Evolutionary conservation across 2,888 invertebrate species (phyloP), one percentile per base, ranked within the genome.

Genomic region (Trissoscelio sp.): DNA sequence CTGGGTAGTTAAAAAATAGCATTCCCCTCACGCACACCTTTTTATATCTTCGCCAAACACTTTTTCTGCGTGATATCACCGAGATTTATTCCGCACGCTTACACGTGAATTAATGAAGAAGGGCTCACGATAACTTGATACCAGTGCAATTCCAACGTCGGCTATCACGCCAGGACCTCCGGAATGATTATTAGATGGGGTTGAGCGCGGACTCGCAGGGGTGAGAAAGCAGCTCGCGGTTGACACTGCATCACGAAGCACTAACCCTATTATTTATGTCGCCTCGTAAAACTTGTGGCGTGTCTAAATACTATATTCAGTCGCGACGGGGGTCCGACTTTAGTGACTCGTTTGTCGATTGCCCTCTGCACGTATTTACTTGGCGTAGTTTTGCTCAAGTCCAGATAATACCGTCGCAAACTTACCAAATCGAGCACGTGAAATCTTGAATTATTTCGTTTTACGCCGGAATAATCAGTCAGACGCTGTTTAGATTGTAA

Each of bases 241-340:
- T 89, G 89, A 89, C 89, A 88, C 83, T 87, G 88, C 88, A 89
- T 89, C 90, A 89, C 89, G 89, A 88, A 89, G 86, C 85, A 88
- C 88, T 88, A 89, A 88, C 88, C 87, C 86, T 86, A 85, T 90
- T 89, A 90, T 90, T 90, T 90, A 90, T 89, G 87, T 83, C 85
- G 86, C 86, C 87, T 88, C 90, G 88, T 90, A 89, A 90, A 90
- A 90, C 89, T 89, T 90, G 88, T 90, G 85, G 90, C 90, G 89
- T 89, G 90, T 86, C 86, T 85, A 83, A 86, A 82, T 86, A 86
- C 88, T 85, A 87, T 90, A 88, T 86, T 85, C 85, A 58, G 69
- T 55, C 62, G 53, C 79, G 11, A 69, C 53, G 62, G 72, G 83
- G 78, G 62, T 24, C 51, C 72, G 74, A 66, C 66, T 73, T 80